A percentile compares a stretch with the other conserved stretches of the same genome.
Conservation (phyloP, 2,888 invertebrate species). For the Drosophila fulvimacula region DNA sequence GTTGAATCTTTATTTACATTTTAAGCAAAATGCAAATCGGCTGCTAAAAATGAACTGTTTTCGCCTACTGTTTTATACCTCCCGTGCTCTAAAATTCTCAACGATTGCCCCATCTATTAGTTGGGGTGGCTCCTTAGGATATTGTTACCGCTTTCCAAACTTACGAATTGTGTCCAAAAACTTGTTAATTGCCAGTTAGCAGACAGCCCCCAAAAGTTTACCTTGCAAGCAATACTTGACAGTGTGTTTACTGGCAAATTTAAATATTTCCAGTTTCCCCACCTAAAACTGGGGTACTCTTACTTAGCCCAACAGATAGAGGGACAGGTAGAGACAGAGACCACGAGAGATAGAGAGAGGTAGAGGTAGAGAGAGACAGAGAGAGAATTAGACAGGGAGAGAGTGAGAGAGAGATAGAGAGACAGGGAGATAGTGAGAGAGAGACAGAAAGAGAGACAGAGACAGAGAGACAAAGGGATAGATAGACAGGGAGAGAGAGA, state of each 20-base stretch:
- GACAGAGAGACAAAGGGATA: too few relatives aligned
- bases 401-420: too few relatives aligned
- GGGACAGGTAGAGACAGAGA: not conserved
- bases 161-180: slow-evolving; percentile 30
- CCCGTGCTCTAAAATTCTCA: not conserved
- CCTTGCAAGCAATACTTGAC: slow-evolving; percentile 35
- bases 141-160: slow-evolving; percentile 46
- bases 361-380: too few relatives aligned
- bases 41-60: slow-evolving; percentile 19
- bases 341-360: too few relatives aligned
- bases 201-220: slow-evolving; percentile 24
- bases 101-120: not conserved
- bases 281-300: not conserved
- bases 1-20: slow-evolving; percentile 58
- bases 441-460: too few relatives aligned
- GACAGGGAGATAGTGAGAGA: too few relatives aligned
- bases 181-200: slow-evolving; percentile 55
- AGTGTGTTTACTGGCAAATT: slow-evolving; percentile 9
- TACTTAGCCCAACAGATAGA: not conserved
- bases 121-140: slow-evolving; percentile 6
- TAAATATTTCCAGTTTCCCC: not conserved
- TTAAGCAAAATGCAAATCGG: slow-evolving; percentile 60
- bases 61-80: not conserved
- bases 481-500: too few relatives aligned
- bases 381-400: too few relatives aligned